Base-by-base conservation (phyloP, 2,113 vertebrate species). In the Taurulus bubalis region DNA sequence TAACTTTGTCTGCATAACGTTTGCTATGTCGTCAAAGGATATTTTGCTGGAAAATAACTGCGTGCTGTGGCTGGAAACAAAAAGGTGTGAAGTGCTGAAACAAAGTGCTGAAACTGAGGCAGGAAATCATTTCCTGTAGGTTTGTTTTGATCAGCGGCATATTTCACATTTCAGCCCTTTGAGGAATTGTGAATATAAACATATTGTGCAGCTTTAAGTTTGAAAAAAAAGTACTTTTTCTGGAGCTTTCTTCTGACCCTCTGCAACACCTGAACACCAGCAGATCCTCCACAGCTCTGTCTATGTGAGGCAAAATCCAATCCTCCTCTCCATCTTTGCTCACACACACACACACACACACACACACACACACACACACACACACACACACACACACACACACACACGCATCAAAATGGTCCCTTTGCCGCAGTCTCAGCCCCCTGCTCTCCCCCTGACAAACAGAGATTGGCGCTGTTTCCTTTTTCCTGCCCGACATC, bases 401-500 rank as follows among this genome's bases (percentile, higher is more conserved):
- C 64, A 20, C 68, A 58, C 69, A 58, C 30, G 14, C 26, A 77
- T 66, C 53, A 64, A 73, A 84, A 84, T 30, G 64, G 28, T 81
- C 79, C 83, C 64, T 77, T 64, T 79, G 75, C 89, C 22, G 70
- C 84, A 81, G 81, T 36, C 68, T 56, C 62, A 32, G 71, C 73
- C 82, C 22, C 82, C 82, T 70, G 78, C 83, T 77, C 84, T 77
- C 24, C 70, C 76, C 40, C 22, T 75, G 77, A 86, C 77, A 85
- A 80, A 87, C 77, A 83, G 83, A 83, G 78, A 78, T 80, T 79
- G 90, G 81, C 75, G 77, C 85, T 73, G 80, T 86, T 89, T 90
- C 84, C 86, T 80, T 76, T 85, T 85, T 80, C 79, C 79, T 88
- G 86, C 79, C 80, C 89, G 75, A 82, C 86, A 90, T 92, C 90